phyloP scores from a whole-genome alignment of 2,888 invertebrate genomes.

The Eristalis intricaria region DNA sequence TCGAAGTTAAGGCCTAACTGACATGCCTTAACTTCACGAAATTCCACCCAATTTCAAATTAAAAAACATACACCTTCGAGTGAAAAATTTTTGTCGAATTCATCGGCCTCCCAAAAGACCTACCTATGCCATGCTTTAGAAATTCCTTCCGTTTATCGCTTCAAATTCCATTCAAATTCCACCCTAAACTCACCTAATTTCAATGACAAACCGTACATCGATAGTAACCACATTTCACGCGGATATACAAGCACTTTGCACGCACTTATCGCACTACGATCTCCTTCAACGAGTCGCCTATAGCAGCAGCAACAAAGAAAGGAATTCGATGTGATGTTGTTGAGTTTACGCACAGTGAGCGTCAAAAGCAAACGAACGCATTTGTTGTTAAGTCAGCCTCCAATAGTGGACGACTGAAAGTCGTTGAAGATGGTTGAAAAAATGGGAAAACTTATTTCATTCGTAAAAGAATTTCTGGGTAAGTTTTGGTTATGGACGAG shows the following conservation, averaged over 20 bases:
- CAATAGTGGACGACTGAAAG: no score
- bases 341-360: not conserved
- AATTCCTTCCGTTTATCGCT: not conserved
- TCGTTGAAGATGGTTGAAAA: no score
- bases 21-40: no score
- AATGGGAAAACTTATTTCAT: no score
- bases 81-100: not conserved
- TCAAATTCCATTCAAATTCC: not conserved
- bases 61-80: no score
- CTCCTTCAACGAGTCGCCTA: not conserved
- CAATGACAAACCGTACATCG: not conserved
- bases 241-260: not conserved
- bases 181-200: not conserved
- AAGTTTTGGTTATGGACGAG: no score
- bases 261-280: not conserved
- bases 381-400: not conserved
- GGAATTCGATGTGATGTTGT: not conserved
- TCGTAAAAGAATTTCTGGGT: no score
- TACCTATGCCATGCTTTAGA: not conserved
- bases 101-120: not conserved
- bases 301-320: not conserved
- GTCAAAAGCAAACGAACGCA: not conserved
- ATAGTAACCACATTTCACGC: not conserved
- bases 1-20: no score
- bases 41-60: no score